Evolutionary conservation across 2,888 invertebrate genomes (phyloP).

Genomic region (Drosophila kuntzei): DNA sequence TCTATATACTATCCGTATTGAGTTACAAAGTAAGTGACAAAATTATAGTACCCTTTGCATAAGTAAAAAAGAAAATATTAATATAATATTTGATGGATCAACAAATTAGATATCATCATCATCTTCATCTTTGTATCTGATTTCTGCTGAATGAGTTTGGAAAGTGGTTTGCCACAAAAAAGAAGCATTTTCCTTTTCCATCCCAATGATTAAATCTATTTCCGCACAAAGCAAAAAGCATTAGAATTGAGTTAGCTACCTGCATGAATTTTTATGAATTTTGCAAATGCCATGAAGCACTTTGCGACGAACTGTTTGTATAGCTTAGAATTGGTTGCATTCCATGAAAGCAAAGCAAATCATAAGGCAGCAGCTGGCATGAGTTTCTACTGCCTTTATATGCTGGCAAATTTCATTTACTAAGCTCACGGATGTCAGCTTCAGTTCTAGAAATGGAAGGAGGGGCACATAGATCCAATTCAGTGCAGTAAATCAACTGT

Average conservation of each 20-base stretch:
- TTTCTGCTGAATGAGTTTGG: neutral
- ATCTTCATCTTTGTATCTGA: constrained; percentile 14
- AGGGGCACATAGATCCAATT: neutral
- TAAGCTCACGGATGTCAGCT: constrained; percentile 22
- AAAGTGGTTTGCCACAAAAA: constrained; percentile 25
- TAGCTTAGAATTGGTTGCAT: neutral
- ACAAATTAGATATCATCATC: constrained; percentile 10
- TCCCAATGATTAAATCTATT: constrained; percentile 50
- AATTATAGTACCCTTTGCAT: neutral
- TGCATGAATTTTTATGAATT: constrained; percentile 55
- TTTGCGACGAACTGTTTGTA: constrained; percentile 12
- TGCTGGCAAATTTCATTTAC: constrained; percentile 56
- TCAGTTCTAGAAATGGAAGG: neutral
- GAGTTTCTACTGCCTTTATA: constrained; percentile 37
- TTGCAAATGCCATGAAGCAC: constrained; percentile 32
- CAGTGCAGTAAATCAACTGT: constrained; percentile 58
- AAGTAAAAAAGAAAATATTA: neutral
- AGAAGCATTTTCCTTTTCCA: constrained; percentile 10
- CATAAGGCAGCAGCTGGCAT: constrained; percentile 39
- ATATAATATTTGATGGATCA: neutral
- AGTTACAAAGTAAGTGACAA: no score
- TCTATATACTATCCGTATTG: no score
- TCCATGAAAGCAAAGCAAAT: constrained; percentile 24
- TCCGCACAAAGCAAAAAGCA: constrained; percentile 43
- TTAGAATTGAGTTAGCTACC: constrained; percentile 39